Evolutionary conservation across 2,113 vertebrate genomes (phyloP).

Genomic region (Tachuris rubrigastra): DNA sequence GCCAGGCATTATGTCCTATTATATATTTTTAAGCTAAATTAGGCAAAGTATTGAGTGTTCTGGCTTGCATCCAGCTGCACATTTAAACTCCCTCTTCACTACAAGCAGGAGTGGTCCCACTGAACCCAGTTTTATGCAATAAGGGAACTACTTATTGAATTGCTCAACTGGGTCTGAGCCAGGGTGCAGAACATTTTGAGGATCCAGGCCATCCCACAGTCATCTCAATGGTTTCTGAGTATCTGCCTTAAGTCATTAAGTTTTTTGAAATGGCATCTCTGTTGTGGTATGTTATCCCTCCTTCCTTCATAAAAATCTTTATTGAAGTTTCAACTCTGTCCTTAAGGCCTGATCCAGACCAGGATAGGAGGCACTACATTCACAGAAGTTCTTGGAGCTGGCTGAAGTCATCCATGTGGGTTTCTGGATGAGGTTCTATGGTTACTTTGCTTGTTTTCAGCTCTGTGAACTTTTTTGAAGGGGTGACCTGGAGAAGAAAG

Average conservation of each 20-base stretch:
- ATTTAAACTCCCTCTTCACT: neutral
- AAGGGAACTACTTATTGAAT: neutral
- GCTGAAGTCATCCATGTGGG: neutral
- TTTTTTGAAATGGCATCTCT: slow-evolving; percentile 40
- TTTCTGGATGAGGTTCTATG: neutral
- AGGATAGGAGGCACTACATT: slow-evolving; percentile 23
- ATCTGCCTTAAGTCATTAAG: slow-evolving; percentile 59
- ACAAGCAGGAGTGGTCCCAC: neutral
- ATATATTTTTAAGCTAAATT: neutral
- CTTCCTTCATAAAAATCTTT: slow-evolving; percentile 29
- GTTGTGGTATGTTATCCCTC: slow-evolving; percentile 55
- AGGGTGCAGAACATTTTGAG: neutral
- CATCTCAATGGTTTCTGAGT: slow-evolving; percentile 41
- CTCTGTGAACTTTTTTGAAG: neutral
- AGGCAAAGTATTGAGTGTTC: neutral
- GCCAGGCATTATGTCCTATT: neutral
- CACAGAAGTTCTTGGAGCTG: neutral
- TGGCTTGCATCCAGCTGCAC: neutral
- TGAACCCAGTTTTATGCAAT: neutral
- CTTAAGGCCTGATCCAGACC: slow-evolving; percentile 50
- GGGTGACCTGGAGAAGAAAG: neutral
- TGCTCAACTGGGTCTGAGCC: neutral
- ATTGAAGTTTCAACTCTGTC: slow-evolving; percentile 43
- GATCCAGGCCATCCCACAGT: slow-evolving; percentile 54
- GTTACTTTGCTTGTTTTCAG: neutral